Percentiles rank a stretch among this genome's conserved stretches.
phyloP scores from a whole-genome alignment of 2,113 vertebrate genomes.

The Stomatorhinus ivindoensis region DNA sequence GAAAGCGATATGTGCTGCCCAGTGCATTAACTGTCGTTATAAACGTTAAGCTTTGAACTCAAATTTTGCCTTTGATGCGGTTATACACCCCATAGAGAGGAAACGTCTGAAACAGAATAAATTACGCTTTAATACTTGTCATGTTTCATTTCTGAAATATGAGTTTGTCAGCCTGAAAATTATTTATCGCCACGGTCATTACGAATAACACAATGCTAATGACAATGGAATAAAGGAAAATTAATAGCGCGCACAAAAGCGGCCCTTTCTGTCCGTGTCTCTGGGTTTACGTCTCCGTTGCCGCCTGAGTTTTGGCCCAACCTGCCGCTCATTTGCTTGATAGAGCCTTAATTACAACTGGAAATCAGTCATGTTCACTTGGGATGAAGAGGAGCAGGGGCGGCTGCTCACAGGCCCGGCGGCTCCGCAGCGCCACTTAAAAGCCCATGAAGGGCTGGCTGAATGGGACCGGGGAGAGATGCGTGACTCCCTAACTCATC shows the following conservation, averaged over 20 bases:
- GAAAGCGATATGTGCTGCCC: not conserved
- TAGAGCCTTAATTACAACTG: slow-evolving; percentile 26
- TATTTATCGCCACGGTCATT: not conserved
- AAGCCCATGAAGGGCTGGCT: slow-evolving; percentile 1
- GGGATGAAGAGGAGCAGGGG: slow-evolving; percentile 8
- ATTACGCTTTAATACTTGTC: slow-evolving; percentile 10
- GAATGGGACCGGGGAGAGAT: not conserved
- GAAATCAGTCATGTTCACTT: slow-evolving; percentile 26
- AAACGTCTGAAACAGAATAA: slow-evolving; percentile 14
- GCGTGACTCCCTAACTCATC: slow-evolving; percentile 20
- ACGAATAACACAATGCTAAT: slow-evolving; percentile 2
- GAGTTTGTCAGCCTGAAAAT: not conserved
- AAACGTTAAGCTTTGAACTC: slow-evolving; percentile 8
- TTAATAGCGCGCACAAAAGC: slow-evolving; percentile 8
- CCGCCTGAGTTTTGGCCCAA: not conserved
- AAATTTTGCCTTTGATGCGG: not conserved
- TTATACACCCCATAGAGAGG: not conserved
- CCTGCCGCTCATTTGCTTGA: slow-evolving; percentile 25
- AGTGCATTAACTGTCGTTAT: not conserved
- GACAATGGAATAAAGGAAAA: slow-evolving; percentile 20
- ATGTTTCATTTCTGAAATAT: not conserved
- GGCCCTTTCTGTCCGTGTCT: not conserved
- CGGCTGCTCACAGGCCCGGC: not conserved
- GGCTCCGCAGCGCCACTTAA: slow-evolving; percentile 9
- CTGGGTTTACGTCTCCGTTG: slow-evolving; percentile 12